Base-by-base conservation (phyloP, 1,140 invertebrate species). In the Caenorhabditis brenneri region DNA sequence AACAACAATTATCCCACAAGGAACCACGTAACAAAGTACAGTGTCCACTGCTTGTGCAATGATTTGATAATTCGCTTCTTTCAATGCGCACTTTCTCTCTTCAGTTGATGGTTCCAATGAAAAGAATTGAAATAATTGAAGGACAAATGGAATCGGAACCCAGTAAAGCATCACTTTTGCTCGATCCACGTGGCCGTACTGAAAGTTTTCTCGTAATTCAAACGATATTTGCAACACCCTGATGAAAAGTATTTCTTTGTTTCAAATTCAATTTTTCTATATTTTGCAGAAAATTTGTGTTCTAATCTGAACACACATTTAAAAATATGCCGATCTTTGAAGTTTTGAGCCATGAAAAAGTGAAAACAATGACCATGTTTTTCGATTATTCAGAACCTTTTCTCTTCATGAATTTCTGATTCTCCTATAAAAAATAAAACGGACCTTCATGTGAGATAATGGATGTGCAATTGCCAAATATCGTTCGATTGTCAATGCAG, bases 391-490 rank as follows among this genome's bases (percentile, higher is more conserved):
- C n/a, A n/a, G n/a, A n/a, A n/a, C n/a, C n/a, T n/a, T n/a, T n/a
- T n/a, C n/a, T n/a, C n/a, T n/a, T n/a, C n/a, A n/a, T n/a, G n/a
- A n/a, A n/a, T n/a, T n/a, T n/a, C n/a, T n/a, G n/a, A n/a, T n/a
- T n/a, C n/a, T n/a, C n/a, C n/a, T n/a, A n/a, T n/a, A n/a, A n/a
- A n/a, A n/a, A n/a, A n/a, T 33, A 6, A 16, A 78, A 60, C 36
- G 79, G 84, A 90, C 88, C 51, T 87, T 88, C 27, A 91, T 86
- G 79, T 91, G 90, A 53, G 84, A 82, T 31, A 90, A 53, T 15
- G 89, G 89, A 83, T 90, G 88, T 24, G 85, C 86, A 49, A 90
- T 88, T 0, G 89, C 89, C 36, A 91, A 58, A 83, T 90, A 90
- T 31, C 89, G 65, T 74, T 90, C 89, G 29, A 90, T 87, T 22